Conservation (phyloP, 2,113 vertebrate species). For the Oophaga pumilio region DNA sequence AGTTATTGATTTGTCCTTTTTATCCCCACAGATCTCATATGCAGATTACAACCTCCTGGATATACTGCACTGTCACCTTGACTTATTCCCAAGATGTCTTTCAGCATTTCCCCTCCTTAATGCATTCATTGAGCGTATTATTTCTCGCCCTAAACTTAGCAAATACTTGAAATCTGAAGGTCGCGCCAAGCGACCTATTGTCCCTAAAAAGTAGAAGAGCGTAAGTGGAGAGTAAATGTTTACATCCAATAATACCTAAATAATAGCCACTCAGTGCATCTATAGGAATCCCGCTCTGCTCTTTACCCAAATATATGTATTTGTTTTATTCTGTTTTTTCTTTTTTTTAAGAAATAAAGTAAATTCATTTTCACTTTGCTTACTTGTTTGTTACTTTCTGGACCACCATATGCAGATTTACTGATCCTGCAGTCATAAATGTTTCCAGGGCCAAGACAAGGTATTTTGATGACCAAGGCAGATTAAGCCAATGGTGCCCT, state of each 20-base stretch:
- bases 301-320: not conserved
- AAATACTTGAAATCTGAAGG: constrained; percentile 21
- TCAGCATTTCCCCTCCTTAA: constrained; percentile 4
- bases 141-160: not conserved
- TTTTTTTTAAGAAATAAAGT: not conserved
- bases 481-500: too few species aligned
- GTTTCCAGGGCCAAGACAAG: too few species aligned
- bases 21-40: constrained; percentile 13
- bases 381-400: not conserved
- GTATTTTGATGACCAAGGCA: too few species aligned
- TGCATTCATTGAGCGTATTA: not conserved
- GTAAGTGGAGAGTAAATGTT: not conserved
- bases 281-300: not conserved
- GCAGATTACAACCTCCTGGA: constrained; percentile 50
- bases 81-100: constrained; percentile 8
- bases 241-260: not conserved
- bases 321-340: not conserved
- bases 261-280: not conserved
- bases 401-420: too few species aligned
- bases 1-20: not conserved
- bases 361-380: not conserved
- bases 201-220: not conserved
- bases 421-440: too few species aligned
- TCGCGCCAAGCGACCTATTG: constrained; percentile 10
- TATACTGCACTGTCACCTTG: not conserved